Percentiles rank a stretch among this genome's conserved stretches.
phyloP scores from a whole-genome alignment of 2,113 vertebrate species.

The Rhinoptilus africanus region DNA sequence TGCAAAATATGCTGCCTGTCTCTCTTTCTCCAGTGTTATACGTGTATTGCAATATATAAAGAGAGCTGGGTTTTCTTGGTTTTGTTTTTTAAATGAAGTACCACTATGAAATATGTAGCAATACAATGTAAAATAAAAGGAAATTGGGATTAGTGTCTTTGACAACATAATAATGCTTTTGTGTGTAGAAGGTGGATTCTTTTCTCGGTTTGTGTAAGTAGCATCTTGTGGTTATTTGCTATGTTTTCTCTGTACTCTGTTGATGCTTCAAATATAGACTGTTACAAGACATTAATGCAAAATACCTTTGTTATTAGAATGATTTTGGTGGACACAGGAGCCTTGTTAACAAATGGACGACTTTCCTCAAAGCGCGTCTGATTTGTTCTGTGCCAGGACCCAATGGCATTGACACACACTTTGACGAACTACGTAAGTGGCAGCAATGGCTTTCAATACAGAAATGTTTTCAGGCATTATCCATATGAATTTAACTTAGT shows the following conservation, averaged over 20 bases:
- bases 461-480: background rate
- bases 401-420: slow-evolving; percentile 97
- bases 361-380: slow-evolving; percentile 93
- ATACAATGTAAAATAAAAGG: background rate
- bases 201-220: background rate
- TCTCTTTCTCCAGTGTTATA: background rate
- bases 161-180: background rate
- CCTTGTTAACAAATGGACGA: slow-evolving; percentile 98
- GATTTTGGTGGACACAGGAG: slow-evolving; percentile 97
- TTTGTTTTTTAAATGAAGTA: background rate
- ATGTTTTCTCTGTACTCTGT: background rate
- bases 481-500: background rate
- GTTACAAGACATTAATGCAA: background rate
- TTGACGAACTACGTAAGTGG: slow-evolving; percentile 95
- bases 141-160: background rate
- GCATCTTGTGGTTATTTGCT: background rate
- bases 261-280: background rate
- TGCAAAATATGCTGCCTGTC: background rate
- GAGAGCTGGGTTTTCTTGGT: background rate
- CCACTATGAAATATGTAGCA: background rate
- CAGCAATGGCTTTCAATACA: background rate
- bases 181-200: background rate
- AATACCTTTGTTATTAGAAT: slow-evolving; percentile 79
- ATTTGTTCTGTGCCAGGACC: slow-evolving; percentile 94
- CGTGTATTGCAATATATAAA: background rate